Evolutionary conservation across 2,888 invertebrate species (phyloP).

Genomic region (Limnephilus rhombicus): DNA sequence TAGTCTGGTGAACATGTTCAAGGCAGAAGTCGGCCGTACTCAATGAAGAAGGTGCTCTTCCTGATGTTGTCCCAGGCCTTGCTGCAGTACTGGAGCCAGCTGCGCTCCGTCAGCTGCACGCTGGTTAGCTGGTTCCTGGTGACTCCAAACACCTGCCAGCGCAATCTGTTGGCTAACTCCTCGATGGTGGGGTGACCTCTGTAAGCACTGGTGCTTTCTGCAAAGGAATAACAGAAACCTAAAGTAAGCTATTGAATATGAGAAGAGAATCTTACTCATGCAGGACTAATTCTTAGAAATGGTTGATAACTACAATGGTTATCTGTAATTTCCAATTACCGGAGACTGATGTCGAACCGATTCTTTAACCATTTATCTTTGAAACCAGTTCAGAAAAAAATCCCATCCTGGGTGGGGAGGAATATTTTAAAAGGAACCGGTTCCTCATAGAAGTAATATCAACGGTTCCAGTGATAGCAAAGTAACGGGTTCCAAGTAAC

Average conservation of each 20-base stretch:
- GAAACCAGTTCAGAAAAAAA: no score
- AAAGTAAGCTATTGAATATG: not conserved
- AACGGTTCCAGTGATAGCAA: no score
- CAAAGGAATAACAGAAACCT: not conserved
- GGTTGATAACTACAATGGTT: no score
- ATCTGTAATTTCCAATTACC: no score
- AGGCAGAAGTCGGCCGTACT: slow-evolving; percentile 89
- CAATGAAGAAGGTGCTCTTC: slow-evolving; percentile 89
- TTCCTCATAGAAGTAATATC: no score
- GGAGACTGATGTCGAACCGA: no score
- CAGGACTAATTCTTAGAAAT: not conserved
- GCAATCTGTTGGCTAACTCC: slow-evolving; percentile 81
- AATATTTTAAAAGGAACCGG: no score
- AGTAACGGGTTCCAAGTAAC: no score
- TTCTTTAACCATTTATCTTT: no score
- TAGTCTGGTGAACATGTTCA: slow-evolving; percentile 68
- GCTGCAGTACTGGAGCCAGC: slow-evolving; percentile 90
- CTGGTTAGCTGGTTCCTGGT: slow-evolving; percentile 85
- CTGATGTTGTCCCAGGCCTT: slow-evolving; percentile 92
- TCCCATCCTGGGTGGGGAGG: no score
- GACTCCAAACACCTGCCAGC: slow-evolving; percentile 84
- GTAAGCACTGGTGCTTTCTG: slow-evolving; percentile 72
- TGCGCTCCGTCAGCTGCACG: slow-evolving; percentile 86
- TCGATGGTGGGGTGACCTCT: slow-evolving; percentile 82
- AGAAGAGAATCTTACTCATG: not conserved